Evolutionary conservation across 1,140 invertebrate genomes (phyloP).

Genomic region (Pseudoatta argentina): DNA sequence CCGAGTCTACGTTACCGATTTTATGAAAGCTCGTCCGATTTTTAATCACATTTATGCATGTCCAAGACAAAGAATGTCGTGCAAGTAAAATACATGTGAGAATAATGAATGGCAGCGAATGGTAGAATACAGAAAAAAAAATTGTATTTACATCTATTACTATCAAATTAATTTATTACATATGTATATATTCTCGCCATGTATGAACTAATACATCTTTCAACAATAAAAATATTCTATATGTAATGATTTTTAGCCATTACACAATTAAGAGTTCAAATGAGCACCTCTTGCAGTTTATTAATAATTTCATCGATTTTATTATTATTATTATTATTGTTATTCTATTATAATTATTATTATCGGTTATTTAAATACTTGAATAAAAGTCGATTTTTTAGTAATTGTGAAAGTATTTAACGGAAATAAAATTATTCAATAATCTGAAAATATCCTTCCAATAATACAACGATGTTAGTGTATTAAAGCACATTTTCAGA

Average conservation of each 20-base stretch:
- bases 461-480: no score
- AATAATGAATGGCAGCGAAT: constrained; percentile 3
- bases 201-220: not conserved
- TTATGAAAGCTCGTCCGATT: constrained; percentile 10
- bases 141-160: not conserved
- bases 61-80: not conserved
- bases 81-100: not conserved
- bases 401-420: not conserved
- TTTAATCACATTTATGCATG: not conserved
- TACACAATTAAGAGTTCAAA: not conserved
- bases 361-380: not conserved
- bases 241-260: not conserved
- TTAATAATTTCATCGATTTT: not conserved
- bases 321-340: no score
- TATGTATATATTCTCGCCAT: not conserved
- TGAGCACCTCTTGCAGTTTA: not conserved
- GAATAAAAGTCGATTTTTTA: no score
- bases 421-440: not conserved
- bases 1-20: not conserved
- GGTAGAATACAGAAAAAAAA: no score
- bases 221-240: not conserved
- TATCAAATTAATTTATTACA: constrained; percentile 2
- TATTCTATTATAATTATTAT: not conserved
- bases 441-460: not conserved
- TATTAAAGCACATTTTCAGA: no score